These are phyloP conservation scores for Phyto melanocephala DNA, from an alignment of 2,888 invertebrate species.

Conservation along the genomic window DNA sequence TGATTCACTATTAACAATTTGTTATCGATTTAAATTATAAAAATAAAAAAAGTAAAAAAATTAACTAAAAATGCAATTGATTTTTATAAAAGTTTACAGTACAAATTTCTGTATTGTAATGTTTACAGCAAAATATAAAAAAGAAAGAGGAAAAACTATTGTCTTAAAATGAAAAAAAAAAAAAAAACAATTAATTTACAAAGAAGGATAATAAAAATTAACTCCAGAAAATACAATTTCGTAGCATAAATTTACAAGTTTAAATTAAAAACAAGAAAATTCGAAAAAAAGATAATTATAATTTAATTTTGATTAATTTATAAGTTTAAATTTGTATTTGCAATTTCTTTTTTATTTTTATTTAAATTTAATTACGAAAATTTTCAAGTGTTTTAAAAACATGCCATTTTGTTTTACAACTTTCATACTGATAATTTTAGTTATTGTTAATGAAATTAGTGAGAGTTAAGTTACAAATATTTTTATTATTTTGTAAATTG, in stretches of 20 bases:
- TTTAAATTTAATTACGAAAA: not conserved
- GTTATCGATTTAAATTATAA: conserved; percentile 36
- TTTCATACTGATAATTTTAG: conserved; percentile 38
- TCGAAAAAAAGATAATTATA: conserved; percentile 19
- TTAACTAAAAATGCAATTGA: conserved; percentile 26
- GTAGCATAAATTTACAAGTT: conserved; percentile 8
- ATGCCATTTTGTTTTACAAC: conserved; percentile 39
- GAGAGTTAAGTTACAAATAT: conserved; percentile 40
- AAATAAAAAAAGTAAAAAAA: conserved; percentile 4
- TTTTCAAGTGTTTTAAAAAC: conserved; percentile 41
- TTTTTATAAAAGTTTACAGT: conserved; percentile 30
- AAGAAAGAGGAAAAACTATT: not conserved
- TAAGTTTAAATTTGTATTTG: conserved; percentile 32
- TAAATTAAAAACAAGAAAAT: conserved; percentile 32
- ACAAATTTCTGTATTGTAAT: conserved; percentile 36
- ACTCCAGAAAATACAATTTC: conserved; percentile 25
- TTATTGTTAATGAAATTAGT: conserved; percentile 1
- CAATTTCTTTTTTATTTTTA: conserved; percentile 20
- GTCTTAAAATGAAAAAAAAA: not conserved
- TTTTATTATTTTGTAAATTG: conserved; percentile 44
- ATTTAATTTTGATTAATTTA: conserved; percentile 61
- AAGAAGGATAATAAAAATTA: not conserved
- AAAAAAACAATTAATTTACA: conserved; percentile 17
- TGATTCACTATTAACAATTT: conserved; percentile 55
- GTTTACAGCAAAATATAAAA: not conserved